phyloP scores from a whole-genome alignment of 2,888 invertebrate species.

The Orthosia gothica region DNA sequence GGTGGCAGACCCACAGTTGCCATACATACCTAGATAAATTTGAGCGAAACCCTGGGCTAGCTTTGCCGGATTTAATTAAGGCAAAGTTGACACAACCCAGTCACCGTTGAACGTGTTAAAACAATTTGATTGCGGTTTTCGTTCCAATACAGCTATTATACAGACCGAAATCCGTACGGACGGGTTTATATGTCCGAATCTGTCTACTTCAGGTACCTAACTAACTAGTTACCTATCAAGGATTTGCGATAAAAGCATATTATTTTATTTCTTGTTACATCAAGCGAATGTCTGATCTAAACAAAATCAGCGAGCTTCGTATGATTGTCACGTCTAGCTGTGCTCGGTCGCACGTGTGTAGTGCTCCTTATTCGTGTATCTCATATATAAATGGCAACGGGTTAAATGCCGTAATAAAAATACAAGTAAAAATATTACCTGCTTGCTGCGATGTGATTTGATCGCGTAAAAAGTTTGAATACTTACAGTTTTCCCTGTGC shows the following conservation, averaged over 20 bases:
- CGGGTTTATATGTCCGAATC: background rate
- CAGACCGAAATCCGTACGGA: conserved; percentile 7
- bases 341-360: conserved; percentile 17
- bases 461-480: background rate
- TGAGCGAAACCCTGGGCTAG: conserved; percentile 9
- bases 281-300: background rate
- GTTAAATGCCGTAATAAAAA: conserved; percentile 16
- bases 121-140: conserved; percentile 59
- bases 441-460: conserved; percentile 2
- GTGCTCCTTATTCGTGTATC: conserved; percentile 11
- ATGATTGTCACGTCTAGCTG: conserved; percentile 22
- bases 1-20: conserved; percentile 10
- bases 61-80: conserved; percentile 52
- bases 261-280: background rate
- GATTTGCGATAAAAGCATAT: background rate
- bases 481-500: conserved; percentile 1
- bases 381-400: conserved; percentile 23
- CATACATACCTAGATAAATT: conserved; percentile 11
- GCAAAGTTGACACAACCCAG: conserved; percentile 56
- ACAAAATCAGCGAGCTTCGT: conserved; percentile 6
- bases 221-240: background rate
- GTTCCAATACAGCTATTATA: conserved; percentile 22
- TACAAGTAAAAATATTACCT: background rate
- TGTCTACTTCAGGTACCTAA: background rate
- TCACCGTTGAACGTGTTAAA: conserved; percentile 46